Base-by-base conservation (phyloP, 2,888 invertebrate genomes). In the Hemistola chrysoprasaria region DNA sequence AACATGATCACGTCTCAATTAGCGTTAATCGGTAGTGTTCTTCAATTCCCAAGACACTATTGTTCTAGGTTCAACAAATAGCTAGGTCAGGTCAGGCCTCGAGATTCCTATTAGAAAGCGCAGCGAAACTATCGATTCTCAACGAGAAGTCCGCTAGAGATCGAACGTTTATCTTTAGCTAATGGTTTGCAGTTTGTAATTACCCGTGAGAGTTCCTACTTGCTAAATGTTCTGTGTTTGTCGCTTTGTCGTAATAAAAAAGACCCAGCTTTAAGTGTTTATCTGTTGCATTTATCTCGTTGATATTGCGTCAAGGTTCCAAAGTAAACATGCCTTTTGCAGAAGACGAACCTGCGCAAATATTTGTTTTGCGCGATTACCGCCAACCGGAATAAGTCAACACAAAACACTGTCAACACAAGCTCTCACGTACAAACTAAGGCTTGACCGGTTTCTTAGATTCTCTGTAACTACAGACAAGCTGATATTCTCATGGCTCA, bases 401-500 rank as follows among this genome's bases (percentile, higher is more conserved):
- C 56, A 65, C 59, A 50, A 57, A 61, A 54, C 57, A 59, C 57
- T 54, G 52, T 16, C 16, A 16, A 16, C 16, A 16, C 16, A 4
- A 16, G 16, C 16, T 16, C 16, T 16, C 16, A 16, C 16, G 4
- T n/a, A 16, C 4, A 16, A 16, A 3, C 16, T 16, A 4, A n/a
- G n/a, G n/a, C 53, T 47, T 49, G 53, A 76, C 77, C 62, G 65
- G 77, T 78, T 73, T 52, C 52, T 62, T 68, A 66, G 49, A 43
- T 45, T 40, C 56, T 55, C 48, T 59, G 60, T 61, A 65, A 65
- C 64, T 53, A 66, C 68, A 67, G n/a, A n/a, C n/a, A n/a, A n/a
- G n/a, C 72, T 77, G 78, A 77, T 78, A 78, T 78, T 78, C 74
- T 63, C 77, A 75, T 75, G 77, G 62, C 71, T 69, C 65, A 56